Conservation (phyloP, 1,140 invertebrate genomes). For the Halyomorpha halys region DNA sequence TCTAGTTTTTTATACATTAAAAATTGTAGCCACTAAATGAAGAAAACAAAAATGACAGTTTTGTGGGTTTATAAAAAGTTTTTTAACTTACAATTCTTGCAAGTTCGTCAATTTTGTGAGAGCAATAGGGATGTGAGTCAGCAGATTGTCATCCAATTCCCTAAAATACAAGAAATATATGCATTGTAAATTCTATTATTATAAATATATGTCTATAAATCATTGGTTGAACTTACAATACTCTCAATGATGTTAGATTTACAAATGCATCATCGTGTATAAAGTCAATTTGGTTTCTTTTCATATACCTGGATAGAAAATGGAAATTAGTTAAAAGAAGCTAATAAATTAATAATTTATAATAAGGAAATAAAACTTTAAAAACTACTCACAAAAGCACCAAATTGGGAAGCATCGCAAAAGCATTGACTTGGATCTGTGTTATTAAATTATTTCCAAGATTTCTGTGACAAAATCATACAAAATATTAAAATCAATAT, state of each 20-base stretch:
- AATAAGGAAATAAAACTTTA: constrained; percentile 11
- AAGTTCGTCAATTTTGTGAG: constrained; percentile 50
- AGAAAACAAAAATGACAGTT: too few relatives aligned
- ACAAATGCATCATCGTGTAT: constrained; percentile 53
- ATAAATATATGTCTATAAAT: not conserved
- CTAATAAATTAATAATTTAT: not conserved
- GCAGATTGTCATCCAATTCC: constrained; percentile 61
- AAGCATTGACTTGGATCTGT: constrained; percentile 48
- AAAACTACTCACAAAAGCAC: constrained; percentile 51
- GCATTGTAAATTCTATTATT: not conserved
- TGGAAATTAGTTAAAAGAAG: constrained; percentile 14
- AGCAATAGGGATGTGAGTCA: constrained; percentile 52
- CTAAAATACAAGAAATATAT: constrained; percentile 42
- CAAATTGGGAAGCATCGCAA: constrained; percentile 48
- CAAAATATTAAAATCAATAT: not conserved
- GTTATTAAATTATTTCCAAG: constrained; percentile 54
- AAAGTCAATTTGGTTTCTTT: constrained; percentile 52
- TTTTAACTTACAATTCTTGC: constrained; percentile 57
- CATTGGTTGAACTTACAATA: constrained; percentile 51
- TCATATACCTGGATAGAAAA: constrained; percentile 46
- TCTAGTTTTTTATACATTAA: too few relatives aligned
- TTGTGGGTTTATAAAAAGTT: too few relatives aligned
- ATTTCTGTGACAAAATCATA: constrained; percentile 46
- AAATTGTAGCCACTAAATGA: too few relatives aligned
- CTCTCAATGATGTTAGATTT: constrained; percentile 50